Conservation (phyloP, 2,888 invertebrate genomes). For the Colletes collaris region DNA sequence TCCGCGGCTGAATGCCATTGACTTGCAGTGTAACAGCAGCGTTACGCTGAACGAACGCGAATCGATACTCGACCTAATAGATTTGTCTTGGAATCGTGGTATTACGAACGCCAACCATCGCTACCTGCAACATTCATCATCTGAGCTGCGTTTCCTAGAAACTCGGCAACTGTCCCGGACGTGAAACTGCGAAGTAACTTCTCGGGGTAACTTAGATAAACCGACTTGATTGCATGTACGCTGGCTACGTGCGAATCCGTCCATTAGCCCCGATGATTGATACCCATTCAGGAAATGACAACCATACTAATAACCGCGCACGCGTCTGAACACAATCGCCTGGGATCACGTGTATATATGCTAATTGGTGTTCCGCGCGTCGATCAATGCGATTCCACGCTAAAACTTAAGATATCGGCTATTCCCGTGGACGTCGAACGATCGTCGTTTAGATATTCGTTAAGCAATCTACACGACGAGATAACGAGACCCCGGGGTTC, state of each 20-base stretch:
- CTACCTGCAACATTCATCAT: neutral
- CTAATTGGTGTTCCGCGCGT: slow-evolving; percentile 51
- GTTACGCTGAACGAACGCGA: no score
- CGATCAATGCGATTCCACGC: slow-evolving; percentile 30
- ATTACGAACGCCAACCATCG: neutral
- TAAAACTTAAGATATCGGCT: slow-evolving; percentile 32
- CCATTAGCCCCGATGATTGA: slow-evolving; percentile 29
- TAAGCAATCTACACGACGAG: slow-evolving; percentile 17
- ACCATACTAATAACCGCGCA: slow-evolving; percentile 19
- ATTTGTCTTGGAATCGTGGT: neutral
- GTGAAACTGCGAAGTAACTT: slow-evolving; percentile 12
- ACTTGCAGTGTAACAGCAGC: no score
- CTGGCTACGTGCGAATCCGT: neutral
- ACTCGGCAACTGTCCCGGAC: slow-evolving; percentile 4
- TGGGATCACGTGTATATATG: slow-evolving; percentile 38
- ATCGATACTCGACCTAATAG: neutral
- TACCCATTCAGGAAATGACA: slow-evolving; percentile 29
- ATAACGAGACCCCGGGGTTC: slow-evolving; percentile 38
- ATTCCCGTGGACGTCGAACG: slow-evolving; percentile 18
- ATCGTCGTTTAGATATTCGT: slow-evolving; percentile 46
- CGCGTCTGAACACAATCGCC: slow-evolving; percentile 17
- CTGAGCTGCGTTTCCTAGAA: neutral
- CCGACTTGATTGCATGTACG: slow-evolving; percentile 2
- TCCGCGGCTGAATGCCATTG: no score
- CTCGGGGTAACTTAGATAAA: slow-evolving; percentile 20